Base-by-base conservation (phyloP, 2,888 invertebrate genomes). In the Dichetophora obliterata region DNA sequence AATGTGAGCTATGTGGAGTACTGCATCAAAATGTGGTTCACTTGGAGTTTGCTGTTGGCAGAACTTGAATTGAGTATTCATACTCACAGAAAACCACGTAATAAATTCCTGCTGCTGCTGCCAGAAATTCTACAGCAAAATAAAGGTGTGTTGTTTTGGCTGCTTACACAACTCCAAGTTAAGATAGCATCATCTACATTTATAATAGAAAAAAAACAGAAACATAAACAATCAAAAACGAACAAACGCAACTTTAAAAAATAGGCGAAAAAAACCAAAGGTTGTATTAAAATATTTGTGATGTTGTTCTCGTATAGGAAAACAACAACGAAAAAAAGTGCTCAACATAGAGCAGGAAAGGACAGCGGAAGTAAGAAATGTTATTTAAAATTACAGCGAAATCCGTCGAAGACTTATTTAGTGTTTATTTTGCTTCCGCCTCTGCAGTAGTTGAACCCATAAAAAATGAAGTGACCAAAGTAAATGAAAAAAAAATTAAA, bases 101-200 rank as follows among this genome's bases (percentile, higher is more conserved):
- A 27, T 27, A 34, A 63, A 63, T 63, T 63, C 16, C 16, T 43
- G 63, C 27, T 31, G 63, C 14, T 34, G n/a, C 19, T 63, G 16
- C 5, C 43, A 34, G 34, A 22, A 43, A 43, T 9, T 52, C 50
- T 59, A 68, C 65, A 68, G 71, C 11, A 63, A n/a, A n/a, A n/a
- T n/a, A n/a, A n/a, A 63, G 63, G 63, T 63, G 63, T 63, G 63
- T 63, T 63, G 31, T 63, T 63, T 59, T 63, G n/a, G 34, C 34
- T 63, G 63, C 31, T 63, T 16, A 63, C 34, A 31, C 34, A 63
- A 63, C 34, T 31, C n/a, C 43, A 43, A 43, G 63, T 31, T 31
- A 16, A 63, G 63, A 63, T 63, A 63, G 16, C 63, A 63, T 63
- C 63, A 31, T 6, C 31, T 24, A 22, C 54, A 54, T 63, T 57